Base-by-base conservation (phyloP, 37 sponge, comb jelly and placozoan species). In the Tethya wilhelma region DNA sequence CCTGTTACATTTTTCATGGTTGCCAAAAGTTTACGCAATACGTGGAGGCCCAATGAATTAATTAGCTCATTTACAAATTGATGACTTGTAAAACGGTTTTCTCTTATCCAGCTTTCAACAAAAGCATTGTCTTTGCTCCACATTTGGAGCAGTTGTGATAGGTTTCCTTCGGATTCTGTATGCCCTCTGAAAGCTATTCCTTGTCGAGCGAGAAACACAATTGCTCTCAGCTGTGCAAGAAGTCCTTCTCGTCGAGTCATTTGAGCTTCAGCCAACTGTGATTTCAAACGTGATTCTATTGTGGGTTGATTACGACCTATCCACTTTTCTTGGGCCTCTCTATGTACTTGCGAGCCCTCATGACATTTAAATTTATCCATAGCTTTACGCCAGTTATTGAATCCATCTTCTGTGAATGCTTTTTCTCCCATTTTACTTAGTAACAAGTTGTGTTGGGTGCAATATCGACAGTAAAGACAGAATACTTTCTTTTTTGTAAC, bases 101-200 rank as follows among this genome's bases (percentile, higher is more conserved):
- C 72, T 33, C 33, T 80, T 46, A 86, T 19, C 73, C 73, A 86
- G 37, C 28, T 46, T 44, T 79, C 59, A 28, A 86, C 20, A 11
- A 80, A 42, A 31, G 25, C 74, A 80, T 80, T 79, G 26, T 56
- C 53, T n/a, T 59, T 56, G 69, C 77, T 73, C 87, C 64, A 64
- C 45, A 43, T 43, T 28, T 20, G 56, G 56, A 79, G 56, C 22
- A 79, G 74, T 41, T 86, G 87, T 11, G 44, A 43, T 28, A 88
- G 64, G 56, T 88, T 82, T 23, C 84, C 84, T 71, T 88, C 89
- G 23, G 60, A 43, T 67, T 82, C 79, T 31, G 58, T 41, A 78
- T 88, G 84, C 17, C 89, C 84, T 69, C 77, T 41, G 28, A 87
- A 25, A 26, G 88, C 88, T 70, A 74, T 68, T 25, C 78, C 89